Evolutionary conservation across 1,140 invertebrate genomes (phyloP), one percentile per base, ranked within the genome.

Genomic region (Nomia melanderi): DNA sequence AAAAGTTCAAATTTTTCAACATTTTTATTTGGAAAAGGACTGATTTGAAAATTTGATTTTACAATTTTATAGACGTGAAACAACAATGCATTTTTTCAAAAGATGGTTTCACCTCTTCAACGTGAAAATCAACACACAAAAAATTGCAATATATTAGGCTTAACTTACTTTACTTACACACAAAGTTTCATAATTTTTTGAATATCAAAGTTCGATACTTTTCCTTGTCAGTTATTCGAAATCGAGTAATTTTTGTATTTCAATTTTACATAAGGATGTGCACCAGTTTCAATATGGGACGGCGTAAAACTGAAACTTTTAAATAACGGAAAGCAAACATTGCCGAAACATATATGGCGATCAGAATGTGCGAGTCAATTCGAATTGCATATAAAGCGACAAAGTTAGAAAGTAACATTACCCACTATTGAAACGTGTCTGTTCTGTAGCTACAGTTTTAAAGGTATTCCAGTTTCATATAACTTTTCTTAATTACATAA

Each of bases 391-490:
- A 39, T 53, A 20, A 36, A 36, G 17, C 33, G 36, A 23, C 17
- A 9, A 57, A 69, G 36, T 57, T 69, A 12, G 66, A 29, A 23
- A 31, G 17, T 17, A 44, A 57, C 53, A 44, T 41, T 54, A 17
- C 25, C 25, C 27, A 7, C 50, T 69, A 69, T 69, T 57, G 23
- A 57, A n/a, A 20, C 66, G 29, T 29, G 44, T 2, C 25, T 14
- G 25, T 57, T 17, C 41, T 11, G 1, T 31, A 12, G 54, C 27
- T 31, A 12, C 4, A 57, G 29, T 17, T 17, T 27, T 57, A 29
- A 31, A 17, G 3, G 25, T 27, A 57, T 57, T 31, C 11, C 2
- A 29, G 64, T 54, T 31, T 23, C n/a, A 39, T 25, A 11, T 11
- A 14, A 25, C 9, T 41, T 23, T 1, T 25, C 14, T 57, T 57